Evolutionary conservation across 2,888 invertebrate genomes (phyloP), one percentile per base, ranked within the genome.

Genomic region (Scaptomyza polygonia): DNA sequence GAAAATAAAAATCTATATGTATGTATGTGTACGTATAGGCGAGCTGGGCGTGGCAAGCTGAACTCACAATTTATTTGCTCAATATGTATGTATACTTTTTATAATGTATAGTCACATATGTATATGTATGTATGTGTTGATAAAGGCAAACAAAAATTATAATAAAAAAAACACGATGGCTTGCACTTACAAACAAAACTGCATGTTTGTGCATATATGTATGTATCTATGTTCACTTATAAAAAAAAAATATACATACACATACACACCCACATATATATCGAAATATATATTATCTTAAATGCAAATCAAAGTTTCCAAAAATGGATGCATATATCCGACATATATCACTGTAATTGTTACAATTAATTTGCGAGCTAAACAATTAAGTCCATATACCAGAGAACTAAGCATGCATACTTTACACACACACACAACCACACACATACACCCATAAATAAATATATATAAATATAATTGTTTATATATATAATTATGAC

Each of bases 351-450:
- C 40, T 84, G 61, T 76, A 87, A 85, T 78, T 85, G 85, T 82
- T 87, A 84, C 48, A 71, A 85, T 70, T 85, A 64, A 87, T 85
- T 88, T 88, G 88, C 88, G 56, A 77, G 67, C 83, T 83, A 69
- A 86, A 65, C 63, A 66, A 61, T 53, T 67, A 75, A 74, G 72
- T 86, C 79, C 73, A 68, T 69, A 76, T 70, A 69, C 62, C 58
- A 64, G 40, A 67, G 18, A 59, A 58, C 25, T 45, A 74, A 48
- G 63, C 57, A 49, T 55, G 58, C 61, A 36, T 36, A 72, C 40
- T 16, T 57, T 9, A 66, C 6, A 78, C 51, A 65, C 40, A 67
- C 36, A 62, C 6, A 78, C 51, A 65, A 39, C 65, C 36, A 62
- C 45, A 66, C 39, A 56, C 32, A 58, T 40, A 61, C 40, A 67